A percentile compares a stretch with the other conserved stretches of the same genome.
phyloP scores from a whole-genome alignment of 2,888 invertebrate genomes.

The Pheosia tremula region DNA sequence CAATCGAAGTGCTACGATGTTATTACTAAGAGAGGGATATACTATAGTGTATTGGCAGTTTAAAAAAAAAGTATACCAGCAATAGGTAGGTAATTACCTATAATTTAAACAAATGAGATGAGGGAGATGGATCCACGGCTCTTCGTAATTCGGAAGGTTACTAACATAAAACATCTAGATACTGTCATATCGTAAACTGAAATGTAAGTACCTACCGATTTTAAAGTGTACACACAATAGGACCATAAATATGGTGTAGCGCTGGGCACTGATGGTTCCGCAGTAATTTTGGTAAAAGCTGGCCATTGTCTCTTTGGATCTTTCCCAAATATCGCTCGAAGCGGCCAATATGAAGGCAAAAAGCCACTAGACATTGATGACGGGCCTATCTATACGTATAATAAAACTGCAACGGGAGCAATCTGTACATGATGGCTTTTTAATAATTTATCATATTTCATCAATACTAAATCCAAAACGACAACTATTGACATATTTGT shows the following conservation, averaged over 20 bases:
- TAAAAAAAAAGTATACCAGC: no score
- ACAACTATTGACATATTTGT: no score
- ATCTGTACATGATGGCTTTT: background rate
- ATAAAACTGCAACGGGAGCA: background rate
- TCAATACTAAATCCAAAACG: no score
- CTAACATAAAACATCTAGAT: no score
- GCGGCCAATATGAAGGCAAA: conserved; percentile 61
- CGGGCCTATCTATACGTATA: conserved; percentile 39
- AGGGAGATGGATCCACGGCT: no score
- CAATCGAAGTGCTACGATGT: no score
- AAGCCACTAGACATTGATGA: conserved; percentile 58
- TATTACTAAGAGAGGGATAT: no score
- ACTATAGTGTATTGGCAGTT: no score
- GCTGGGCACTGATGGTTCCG: conserved; percentile 29
- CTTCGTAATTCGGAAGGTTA: no score
- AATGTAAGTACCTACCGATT: background rate
- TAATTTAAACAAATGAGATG: no score
- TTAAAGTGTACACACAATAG: conserved; percentile 1
- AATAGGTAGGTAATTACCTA: no score
- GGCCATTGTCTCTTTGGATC: conserved; percentile 67
- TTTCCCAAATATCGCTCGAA: conserved; percentile 58
- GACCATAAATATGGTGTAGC: conserved; percentile 1
- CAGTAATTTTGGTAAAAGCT: conserved; percentile 71
- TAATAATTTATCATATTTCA: background rate
- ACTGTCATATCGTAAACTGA: no score